These are phyloP conservation scores for Hydrozoanthus gracilis DNA, from an alignment of 92 coral and sea anemone genomes.

Conservation along the genomic window DNA sequence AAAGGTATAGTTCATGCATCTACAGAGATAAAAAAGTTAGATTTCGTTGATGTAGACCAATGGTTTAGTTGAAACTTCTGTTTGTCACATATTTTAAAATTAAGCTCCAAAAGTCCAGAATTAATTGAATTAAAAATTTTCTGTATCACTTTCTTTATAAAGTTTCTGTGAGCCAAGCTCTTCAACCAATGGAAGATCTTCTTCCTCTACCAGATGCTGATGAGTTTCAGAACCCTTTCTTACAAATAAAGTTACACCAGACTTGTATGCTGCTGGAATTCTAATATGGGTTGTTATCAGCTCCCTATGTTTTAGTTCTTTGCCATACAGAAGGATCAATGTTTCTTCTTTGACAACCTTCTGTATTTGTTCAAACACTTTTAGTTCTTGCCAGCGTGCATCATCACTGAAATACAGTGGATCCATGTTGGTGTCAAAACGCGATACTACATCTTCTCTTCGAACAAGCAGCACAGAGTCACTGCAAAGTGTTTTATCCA, in stretches of 20 bases:
- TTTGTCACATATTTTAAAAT: no score
- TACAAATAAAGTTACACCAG: slow-evolving; percentile 79
- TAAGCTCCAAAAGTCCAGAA: no score
- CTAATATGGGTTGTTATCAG: slow-evolving; percentile 62
- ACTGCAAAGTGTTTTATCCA: slow-evolving; percentile 68
- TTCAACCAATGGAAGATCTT: slow-evolving; percentile 56
- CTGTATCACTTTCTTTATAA: neutral
- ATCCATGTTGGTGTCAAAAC: slow-evolving; percentile 70
- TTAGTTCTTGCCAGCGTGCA: slow-evolving; percentile 59
- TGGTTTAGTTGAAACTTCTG: no score
- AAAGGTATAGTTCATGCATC: no score
- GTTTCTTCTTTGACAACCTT: slow-evolving; percentile 71
- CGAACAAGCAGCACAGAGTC: slow-evolving; percentile 75
- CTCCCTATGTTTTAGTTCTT: slow-evolving; percentile 68
- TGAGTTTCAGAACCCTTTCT: slow-evolving; percentile 59
- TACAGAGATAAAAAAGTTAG: no score
- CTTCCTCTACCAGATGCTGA: slow-evolving; percentile 38
- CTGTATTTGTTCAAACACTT: slow-evolving; percentile 75
- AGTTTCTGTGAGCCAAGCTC: neutral
- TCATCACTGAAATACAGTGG: slow-evolving; percentile 31
- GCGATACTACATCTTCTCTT: slow-evolving; percentile 65
- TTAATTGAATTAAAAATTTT: neutral
- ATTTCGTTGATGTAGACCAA: no score
- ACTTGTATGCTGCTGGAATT: slow-evolving; percentile 80
- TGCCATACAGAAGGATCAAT: slow-evolving; percentile 67